A percentile compares a stretch with the other conserved stretches of the same genome.
phyloP scores from a whole-genome alignment of 2,888 invertebrate genomes.

The Pediacus dermestoides region DNA sequence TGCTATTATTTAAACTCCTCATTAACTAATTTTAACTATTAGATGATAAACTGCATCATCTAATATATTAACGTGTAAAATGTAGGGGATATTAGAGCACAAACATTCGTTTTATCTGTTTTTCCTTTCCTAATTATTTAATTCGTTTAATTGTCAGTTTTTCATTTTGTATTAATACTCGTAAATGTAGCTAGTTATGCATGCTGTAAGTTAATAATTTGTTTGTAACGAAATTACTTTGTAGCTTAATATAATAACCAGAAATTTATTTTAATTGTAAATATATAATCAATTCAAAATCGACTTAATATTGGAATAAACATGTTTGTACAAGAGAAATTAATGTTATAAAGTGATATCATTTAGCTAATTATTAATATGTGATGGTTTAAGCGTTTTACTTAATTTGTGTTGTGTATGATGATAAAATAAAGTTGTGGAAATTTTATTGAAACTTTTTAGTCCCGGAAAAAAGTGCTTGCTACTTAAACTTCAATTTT shows the following conservation, averaged over 20 bases:
- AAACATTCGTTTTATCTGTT: constrained; percentile 21
- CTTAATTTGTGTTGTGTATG: constrained; percentile 41
- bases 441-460: too few species aligned
- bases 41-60: too few species aligned
- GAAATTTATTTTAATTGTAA: constrained; percentile 20
- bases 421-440: constrained; percentile 28
- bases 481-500: too few species aligned
- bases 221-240: constrained; percentile 2
- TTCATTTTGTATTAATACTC: constrained; percentile 8
- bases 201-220: constrained; percentile 16
- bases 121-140: constrained; percentile 10
- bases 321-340: constrained; percentile 14
- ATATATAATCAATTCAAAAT: constrained; percentile 23
- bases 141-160: constrained; percentile 5
- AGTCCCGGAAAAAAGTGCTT: too few species aligned
- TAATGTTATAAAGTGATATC: constrained; percentile 31
- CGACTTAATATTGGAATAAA: constrained; percentile 18
- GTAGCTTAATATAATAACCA: not conserved
- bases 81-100: constrained; percentile 23
- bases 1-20: too few species aligned
- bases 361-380: constrained; percentile 28
- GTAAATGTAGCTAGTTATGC: constrained; percentile 12
- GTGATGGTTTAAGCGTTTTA: constrained; percentile 34
- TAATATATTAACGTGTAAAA: too few species aligned
- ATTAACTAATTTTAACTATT: too few species aligned